Base-by-base conservation (phyloP, 1,140 invertebrate species). In the Cotesia glomerata region DNA sequence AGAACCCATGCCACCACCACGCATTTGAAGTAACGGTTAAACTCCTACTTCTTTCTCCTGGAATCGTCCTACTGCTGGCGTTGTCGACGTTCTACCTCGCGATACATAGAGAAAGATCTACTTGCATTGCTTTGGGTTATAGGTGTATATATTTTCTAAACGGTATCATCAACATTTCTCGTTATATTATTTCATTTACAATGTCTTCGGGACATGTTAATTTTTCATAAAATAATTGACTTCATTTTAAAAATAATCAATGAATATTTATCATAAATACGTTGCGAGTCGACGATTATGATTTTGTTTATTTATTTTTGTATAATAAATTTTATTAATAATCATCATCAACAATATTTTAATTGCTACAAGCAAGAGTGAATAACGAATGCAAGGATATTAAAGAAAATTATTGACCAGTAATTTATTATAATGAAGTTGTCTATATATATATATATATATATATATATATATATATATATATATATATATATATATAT, bases 11-110 rank as follows among this genome's bases (percentile, higher is more conserved):
- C 58, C 61, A 73, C 72, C 13, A 54, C 16, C 35, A 54, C 65
- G 18, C 49, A 32, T 54, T 67, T 49, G 32, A 67, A 59, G 62
- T 74, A 74, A 74, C 73, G 73, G 73, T 74, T 69, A 74, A 74
- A 71, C 62, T 74, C 62, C 63, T 71, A 74, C 73, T 74, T 71
- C 69, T 71, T 51, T 74, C 68, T 32, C 62, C 68, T 71, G 68
- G 35, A 71, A 74, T 74, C 45, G 73, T 74, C 73, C 69, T 74
- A 74, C 73, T 74, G 65, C 54, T 39, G 52, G 8, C 8, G 32
- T 51, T 11, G 5, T 18, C 65, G 32, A n/a, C 45, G 11, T 13
- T 11, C 34, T 35, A 16, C 32, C 18, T 64, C 18, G 18, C 39
- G 18, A n/a, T 58, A 9, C 14, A 5, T 51, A 7, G 8, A 52